A percentile compares a stretch with the other conserved stretches of the same genome.
Conservation (phyloP, 2,888 invertebrate genomes). For the Caenorhabditis auriculariae region DNA sequence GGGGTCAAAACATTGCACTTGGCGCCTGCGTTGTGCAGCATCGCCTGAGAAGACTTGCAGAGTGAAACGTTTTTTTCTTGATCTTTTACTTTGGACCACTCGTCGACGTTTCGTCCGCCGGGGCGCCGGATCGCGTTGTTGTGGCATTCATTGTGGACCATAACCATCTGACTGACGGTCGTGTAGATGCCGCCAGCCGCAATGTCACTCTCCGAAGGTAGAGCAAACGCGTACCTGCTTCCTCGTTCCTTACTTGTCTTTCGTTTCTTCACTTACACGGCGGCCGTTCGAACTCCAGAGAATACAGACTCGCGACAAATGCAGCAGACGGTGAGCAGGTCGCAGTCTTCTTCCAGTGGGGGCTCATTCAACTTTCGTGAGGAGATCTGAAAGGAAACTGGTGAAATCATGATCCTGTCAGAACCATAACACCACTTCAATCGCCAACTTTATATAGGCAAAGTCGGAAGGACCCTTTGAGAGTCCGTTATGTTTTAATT, state of each 20-base stretch:
- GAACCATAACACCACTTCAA: too few species aligned
- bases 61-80: not conserved
- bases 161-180: conserved; percentile 79
- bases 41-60: conserved; percentile 77
- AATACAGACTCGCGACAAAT: conserved; percentile 41
- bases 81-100: conserved; percentile 33
- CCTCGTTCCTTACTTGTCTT: too few species aligned
- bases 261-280: too few species aligned
- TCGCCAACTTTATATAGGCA: too few species aligned
- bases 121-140: conserved; percentile 79
- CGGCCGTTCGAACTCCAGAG: conserved; percentile 18
- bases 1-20: conserved; percentile 94
- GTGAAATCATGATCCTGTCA: too few species aligned
- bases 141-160: conserved; percentile 96
- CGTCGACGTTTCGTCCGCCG: conserved; percentile 31
- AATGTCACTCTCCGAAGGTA: too few species aligned
- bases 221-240: too few species aligned
- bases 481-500: too few species aligned
- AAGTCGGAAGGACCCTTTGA: too few species aligned
- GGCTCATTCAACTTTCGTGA: conserved; percentile 40
- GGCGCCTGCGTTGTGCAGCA: conserved; percentile 94
- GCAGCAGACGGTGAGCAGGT: conserved; percentile 33
- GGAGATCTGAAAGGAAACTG: conserved; percentile 29
- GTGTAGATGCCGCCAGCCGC: conserved; percentile 8
- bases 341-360: conserved; percentile 27